Conservation (phyloP, 1,140 invertebrate genomes). For the Ceratina australensis region DNA sequence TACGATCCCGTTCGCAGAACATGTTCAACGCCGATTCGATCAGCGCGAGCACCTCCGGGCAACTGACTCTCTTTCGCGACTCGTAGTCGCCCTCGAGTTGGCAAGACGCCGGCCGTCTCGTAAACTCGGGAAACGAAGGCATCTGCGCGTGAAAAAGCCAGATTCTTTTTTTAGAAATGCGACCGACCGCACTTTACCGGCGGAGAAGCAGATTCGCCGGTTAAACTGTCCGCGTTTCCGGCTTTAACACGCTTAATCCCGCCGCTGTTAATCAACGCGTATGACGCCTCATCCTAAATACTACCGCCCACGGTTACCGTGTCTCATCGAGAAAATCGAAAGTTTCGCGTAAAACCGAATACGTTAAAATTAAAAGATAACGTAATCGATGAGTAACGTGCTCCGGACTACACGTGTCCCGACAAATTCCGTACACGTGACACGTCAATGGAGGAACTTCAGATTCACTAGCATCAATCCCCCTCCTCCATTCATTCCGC, state of each 20-base stretch:
- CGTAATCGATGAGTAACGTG: constrained; percentile 29
- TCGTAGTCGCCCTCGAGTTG: constrained; percentile 9
- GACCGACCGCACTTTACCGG: constrained; percentile 11
- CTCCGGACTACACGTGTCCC: constrained; percentile 6
- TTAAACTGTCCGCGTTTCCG: not conserved
- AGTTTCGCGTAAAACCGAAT: not conserved
- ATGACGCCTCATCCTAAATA: not conserved
- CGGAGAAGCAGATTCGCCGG: not conserved
- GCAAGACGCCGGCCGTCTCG: constrained; percentile 12
- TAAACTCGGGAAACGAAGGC: constrained; percentile 14
- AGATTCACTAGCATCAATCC: too few species aligned
- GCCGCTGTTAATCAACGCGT: not conserved
- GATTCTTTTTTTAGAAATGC: constrained; percentile 40
- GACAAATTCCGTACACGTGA: constrained; percentile 12
- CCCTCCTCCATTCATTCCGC: not conserved
- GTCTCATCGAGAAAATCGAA: too few species aligned
- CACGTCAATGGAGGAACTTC: not conserved
- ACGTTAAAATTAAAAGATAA: not conserved
- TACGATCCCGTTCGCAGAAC: not conserved
- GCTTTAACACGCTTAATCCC: not conserved
- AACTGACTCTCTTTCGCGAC: not conserved
- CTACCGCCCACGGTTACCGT: not conserved
- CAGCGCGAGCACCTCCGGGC: not conserved
- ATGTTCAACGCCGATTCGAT: not conserved
- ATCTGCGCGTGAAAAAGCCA: constrained; percentile 18